Base-by-base conservation (phyloP, 1,140 invertebrate species). In the Drosophila sucinea region DNA sequence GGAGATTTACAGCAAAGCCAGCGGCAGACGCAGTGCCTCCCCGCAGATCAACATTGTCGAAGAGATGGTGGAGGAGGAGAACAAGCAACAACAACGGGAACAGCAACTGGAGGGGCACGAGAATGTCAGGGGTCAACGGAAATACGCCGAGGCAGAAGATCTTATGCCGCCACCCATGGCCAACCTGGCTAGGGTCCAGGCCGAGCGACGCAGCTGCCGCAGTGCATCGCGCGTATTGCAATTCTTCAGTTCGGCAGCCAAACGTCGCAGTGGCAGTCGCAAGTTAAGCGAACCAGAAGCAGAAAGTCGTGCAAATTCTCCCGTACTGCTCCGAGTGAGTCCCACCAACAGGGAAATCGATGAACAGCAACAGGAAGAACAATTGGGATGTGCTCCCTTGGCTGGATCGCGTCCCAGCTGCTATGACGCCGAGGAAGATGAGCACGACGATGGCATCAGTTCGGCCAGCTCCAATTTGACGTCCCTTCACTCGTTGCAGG, bases 21-120 rank as follows among this genome's bases (percentile, higher is more conserved):
- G 73, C 54, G 89, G 87, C 60, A 74, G 87, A 74, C 87, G 87
- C 57, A 90, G 87, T 79, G 86, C 85, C 55, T 90, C 85, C 11
- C 81, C 86, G 11, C 79, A 90, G 23, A 76, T 82, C 27, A 35
- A 51, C 4, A 63, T 70, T 0, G 58, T 56, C 1, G 47, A 74
- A 10, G 63, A 54, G 1, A 61, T 47, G 23, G 68, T 63, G 6
- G 75, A 74, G 41, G 44, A 70, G 17, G 67, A 65, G 25, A 64
- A 71, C 47, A 35, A 57, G 55, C 10, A 61, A 3, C 40, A 27
- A 29, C 38, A 55, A 17, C 4, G 17, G 0, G 29, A 23, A 17
- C 25, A 25, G 1, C n/a, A 29, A 27, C 17, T 35, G 27, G 23
- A 51, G 1, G 23, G 25, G 4, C 8, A 38, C 35, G 35, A 38